Evolutionary conservation across 2,797 vertebrate genomes (phyloP).

Genomic region (Xenentodon cancila): DNA sequence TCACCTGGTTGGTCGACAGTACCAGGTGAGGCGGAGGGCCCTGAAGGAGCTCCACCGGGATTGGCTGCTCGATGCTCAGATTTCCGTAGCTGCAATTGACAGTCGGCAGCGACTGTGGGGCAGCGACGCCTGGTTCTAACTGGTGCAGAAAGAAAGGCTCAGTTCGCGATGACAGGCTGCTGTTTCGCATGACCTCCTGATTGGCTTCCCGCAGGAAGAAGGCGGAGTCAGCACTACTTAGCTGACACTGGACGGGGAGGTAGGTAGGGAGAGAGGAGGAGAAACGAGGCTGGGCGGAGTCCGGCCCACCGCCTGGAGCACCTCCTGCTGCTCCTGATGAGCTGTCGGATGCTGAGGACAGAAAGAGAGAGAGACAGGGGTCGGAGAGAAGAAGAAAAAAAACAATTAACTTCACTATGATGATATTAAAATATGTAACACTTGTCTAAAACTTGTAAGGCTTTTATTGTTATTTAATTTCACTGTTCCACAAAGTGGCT

Average conservation of each 20-base stretch:
- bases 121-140: conserved; percentile 66
- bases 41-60: conserved; percentile 88
- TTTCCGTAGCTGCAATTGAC: conserved; percentile 93
- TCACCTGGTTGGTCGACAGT: conserved; percentile 78
- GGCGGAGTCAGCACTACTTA: conserved; percentile 84
- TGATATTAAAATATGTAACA: conserved; percentile 6
- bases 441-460: neutral
- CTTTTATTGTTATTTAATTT: conserved; percentile 12
- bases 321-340: conserved; percentile 61
- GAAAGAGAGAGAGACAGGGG: neutral
- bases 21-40: conserved; percentile 78
- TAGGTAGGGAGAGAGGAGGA: conserved; percentile 89
- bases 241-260: conserved; percentile 86
- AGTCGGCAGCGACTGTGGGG: conserved; percentile 71
- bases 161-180: conserved; percentile 89
- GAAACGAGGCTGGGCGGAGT: conserved; percentile 79
- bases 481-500: conserved; percentile 13
- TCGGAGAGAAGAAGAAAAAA: neutral
- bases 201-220: conserved; percentile 94
- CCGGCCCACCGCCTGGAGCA: conserved; percentile 57
- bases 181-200: conserved; percentile 93
- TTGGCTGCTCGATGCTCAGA: conserved; percentile 80
- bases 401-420: conserved; percentile 2
- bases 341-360: conserved; percentile 77
- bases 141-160: conserved; percentile 91